Base-by-base conservation (phyloP, 2,888 invertebrate genomes). In the Hirtodrosophila histrioides region DNA sequence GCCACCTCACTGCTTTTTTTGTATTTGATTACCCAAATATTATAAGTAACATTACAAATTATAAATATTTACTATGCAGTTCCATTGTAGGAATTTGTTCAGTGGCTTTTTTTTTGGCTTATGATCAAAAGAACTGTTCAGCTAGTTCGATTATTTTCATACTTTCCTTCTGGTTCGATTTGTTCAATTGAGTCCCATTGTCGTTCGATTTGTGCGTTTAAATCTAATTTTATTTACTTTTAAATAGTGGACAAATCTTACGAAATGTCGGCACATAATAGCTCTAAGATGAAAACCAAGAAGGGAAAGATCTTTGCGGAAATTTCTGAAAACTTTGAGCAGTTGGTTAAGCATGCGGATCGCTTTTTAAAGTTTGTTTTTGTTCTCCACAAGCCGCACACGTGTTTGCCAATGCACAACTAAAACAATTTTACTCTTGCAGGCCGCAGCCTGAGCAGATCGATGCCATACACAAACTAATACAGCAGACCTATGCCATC, bases 401-500 rank as follows among this genome's bases (percentile, higher is more conserved):
- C 84, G 88, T 89, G 89, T 75, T 84, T 64, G 17, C 39, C 51
- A 45, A 43, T 33, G 24, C 8, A 17, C 5, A 8, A 29, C 8
- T 17, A 36, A n/a, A 63, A 68, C 50, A 44, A 60, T 56, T 43
- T 57, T 63, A 12, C 61, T 39, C 27, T 92, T 92, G 39, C 49
- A 94, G 94, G 68, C 91, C 93, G 8, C 94, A 95, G 88, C 92
- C 92, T 48, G 92, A 93, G 45, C 87, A 93, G 17, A 92, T 93
- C 33, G 88, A 92, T n/a, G 91, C 93, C 70, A 92, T 96, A 39
- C 94, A 94, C 90, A 89, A 90, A 46, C 91, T 94, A 23, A 92
- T 95, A 44, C 96, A 97, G 92, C 87, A 92, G 23, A 89, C 95
- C 0, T 97, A 97, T 88, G 95, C 95, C 87, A 93, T 93, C 29